phyloP scores from a whole-genome alignment of 2,888 invertebrate species.

The Cylindroiulus punctatus region DNA sequence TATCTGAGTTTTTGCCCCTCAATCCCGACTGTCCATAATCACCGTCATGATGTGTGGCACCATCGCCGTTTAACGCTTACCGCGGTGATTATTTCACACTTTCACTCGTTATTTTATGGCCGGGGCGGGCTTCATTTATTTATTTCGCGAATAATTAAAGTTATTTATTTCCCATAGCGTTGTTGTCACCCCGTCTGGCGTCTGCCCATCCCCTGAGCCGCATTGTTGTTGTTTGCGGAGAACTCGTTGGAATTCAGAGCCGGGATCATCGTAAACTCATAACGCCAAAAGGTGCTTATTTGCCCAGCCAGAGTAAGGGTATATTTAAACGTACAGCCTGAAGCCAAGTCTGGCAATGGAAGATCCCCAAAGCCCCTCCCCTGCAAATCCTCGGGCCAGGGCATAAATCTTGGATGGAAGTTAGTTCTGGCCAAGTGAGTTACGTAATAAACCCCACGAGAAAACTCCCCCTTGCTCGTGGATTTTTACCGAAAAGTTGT shows the following conservation, averaged over 20 bases:
- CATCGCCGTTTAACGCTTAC: neutral
- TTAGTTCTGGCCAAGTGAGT: neutral
- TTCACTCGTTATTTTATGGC: neutral
- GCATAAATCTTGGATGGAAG: neutral
- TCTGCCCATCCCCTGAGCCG: neutral
- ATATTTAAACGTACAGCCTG: neutral
- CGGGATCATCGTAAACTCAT: conserved; percentile 33
- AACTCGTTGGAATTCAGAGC: conserved; percentile 34
- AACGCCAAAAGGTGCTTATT: neutral
- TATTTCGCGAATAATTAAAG: conserved; percentile 39
- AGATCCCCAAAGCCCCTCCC: neutral
- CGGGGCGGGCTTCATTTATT: neutral
- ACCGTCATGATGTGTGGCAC: conserved; percentile 15
- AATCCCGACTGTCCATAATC: neutral
- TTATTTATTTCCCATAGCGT: conserved; percentile 13
- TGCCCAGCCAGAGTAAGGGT: neutral
- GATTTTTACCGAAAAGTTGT: neutral
- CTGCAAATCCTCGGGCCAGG: conserved; percentile 1
- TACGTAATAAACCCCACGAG: neutral
- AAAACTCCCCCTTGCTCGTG: neutral
- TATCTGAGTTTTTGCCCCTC: neutral
- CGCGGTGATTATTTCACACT: conserved; percentile 13
- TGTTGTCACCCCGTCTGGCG: conserved; percentile 7
- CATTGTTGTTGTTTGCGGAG: neutral
- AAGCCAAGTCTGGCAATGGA: neutral